phyloP scores from a whole-genome alignment of 2,888 invertebrate species.

The Catocala sponsa region DNA sequence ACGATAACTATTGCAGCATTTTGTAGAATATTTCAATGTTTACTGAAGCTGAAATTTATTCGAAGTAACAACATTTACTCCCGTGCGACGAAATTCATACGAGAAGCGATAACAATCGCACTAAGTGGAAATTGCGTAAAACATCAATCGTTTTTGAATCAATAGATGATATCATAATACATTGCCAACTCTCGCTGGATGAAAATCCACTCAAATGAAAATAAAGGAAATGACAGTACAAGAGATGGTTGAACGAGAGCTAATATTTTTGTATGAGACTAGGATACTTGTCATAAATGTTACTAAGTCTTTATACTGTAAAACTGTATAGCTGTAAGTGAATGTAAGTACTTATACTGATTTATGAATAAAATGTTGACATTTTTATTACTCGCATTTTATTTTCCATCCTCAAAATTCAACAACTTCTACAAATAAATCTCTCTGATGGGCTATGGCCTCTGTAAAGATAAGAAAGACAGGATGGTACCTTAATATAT shows the following conservation, averaged over 20 bases:
- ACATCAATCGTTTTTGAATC: neutral
- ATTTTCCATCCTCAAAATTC: slow-evolving; percentile 20
- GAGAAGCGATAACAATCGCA: neutral
- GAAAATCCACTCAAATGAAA: slow-evolving; percentile 18
- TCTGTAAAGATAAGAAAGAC: too few relatives aligned
- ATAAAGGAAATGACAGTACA: slow-evolving; percentile 63
- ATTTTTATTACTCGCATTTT: slow-evolving; percentile 63
- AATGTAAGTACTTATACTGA: slow-evolving; percentile 81
- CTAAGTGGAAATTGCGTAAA: neutral
- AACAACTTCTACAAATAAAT: too few relatives aligned
- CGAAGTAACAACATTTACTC: neutral
- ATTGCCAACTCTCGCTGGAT: slow-evolving; percentile 1
- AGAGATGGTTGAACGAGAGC: slow-evolving; percentile 67
- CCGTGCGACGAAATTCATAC: neutral
- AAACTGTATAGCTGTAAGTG: slow-evolving; percentile 69
- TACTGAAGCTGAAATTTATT: too few relatives aligned
- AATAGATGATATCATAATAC: neutral
- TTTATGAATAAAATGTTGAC: slow-evolving; percentile 87
- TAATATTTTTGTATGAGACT: slow-evolving; percentile 82
- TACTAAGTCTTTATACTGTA: slow-evolving; percentile 76
- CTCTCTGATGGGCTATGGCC: too few relatives aligned
- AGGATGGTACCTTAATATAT: too few relatives aligned
- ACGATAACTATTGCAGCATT: too few relatives aligned
- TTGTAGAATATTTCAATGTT: too few relatives aligned
- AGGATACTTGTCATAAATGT: slow-evolving; percentile 65